Base-by-base conservation (phyloP, 1,140 invertebrate species). In the Thaumatotibia leucotreta region DNA sequence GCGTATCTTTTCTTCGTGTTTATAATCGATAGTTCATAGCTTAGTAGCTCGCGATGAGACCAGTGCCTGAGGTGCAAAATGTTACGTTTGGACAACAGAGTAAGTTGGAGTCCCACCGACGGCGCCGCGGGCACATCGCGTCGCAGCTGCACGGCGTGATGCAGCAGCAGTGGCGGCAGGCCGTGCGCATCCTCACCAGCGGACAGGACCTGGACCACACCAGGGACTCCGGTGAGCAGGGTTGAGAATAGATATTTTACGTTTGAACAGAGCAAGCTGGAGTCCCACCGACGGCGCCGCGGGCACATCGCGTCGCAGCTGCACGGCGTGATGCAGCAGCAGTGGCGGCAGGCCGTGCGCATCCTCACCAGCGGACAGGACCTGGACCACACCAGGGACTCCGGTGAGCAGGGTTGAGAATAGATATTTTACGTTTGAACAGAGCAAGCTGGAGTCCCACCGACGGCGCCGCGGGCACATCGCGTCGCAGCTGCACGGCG, bases 91-190 rank as follows among this genome's bases (percentile, higher is more conserved):
- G n/a, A n/a, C n/a, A n/a, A n/a, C 70, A 92, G 89, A 86, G 76
- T 24, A 89, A 91, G 58, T 10, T 92, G 66, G 81, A 85, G 11
- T 77, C 75, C 4, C 84, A 83, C 72, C 81, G 89, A 0, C 83
- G 85, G 0, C 80, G 85, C 0, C 81, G 93, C 80, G 93, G 93
- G 1, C 92, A 94, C 71, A 92, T 96, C 54, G 95, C 95, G 0
- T 92, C 95, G 66, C 94, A 96, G 79, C 83, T 97, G 70, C 95
- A 96, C 84, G 92, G 91, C 49, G 94, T 96, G 0, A 96, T 97
- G 95, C 94, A 97, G 86, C 92, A 93, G 35, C 95, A 96, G 77
- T 96, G 95, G 95, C 92, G 94, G 52, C 94, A 96, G 86, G 95
- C 95, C 20, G 79, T 96, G 14, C 92, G 92, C 68, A 95, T 96